A percentile compares a stretch with the other conserved stretches of the same genome.
Evolutionary conservation across 1,140 invertebrate genomes (phyloP).

Genomic region (Calephelis nemesis): DNA sequence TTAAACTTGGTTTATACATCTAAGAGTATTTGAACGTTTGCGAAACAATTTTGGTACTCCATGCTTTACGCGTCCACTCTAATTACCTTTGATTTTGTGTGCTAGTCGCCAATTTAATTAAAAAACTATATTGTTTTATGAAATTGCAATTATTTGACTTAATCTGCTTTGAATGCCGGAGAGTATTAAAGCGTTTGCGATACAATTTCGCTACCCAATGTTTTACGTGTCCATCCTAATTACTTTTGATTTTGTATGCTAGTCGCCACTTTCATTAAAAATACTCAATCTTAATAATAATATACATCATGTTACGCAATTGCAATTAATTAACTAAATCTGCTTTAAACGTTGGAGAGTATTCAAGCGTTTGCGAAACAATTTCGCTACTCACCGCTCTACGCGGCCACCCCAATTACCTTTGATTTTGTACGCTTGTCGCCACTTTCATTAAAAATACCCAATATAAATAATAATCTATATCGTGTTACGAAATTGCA

Average conservation of each 20-base stretch:
- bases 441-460: constrained; percentile 8
- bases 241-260: constrained; percentile 17
- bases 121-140: neutral
- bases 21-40: too few species aligned
- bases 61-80: neutral
- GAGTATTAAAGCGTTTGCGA: neutral
- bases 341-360: too few species aligned
- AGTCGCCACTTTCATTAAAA: constrained; percentile 5
- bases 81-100: constrained; percentile 14
- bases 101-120: constrained; percentile 1
- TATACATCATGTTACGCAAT: too few species aligned
- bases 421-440: constrained; percentile 11
- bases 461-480: too few species aligned
- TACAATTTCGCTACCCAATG: neutral
- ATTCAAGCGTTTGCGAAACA: neutral
- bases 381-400: neutral
- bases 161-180: too few species aligned
- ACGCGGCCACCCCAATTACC: neutral
- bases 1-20: too few species aligned
- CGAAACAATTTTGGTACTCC: neutral
- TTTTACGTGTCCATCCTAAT: neutral
- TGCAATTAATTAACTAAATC: too few species aligned
- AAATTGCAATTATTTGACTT: too few species aligned
- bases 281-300: neutral
- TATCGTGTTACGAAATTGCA: too few species aligned